Conservation (phyloP, 2,797 vertebrate genomes). For the Ciconia nigra region DNA sequence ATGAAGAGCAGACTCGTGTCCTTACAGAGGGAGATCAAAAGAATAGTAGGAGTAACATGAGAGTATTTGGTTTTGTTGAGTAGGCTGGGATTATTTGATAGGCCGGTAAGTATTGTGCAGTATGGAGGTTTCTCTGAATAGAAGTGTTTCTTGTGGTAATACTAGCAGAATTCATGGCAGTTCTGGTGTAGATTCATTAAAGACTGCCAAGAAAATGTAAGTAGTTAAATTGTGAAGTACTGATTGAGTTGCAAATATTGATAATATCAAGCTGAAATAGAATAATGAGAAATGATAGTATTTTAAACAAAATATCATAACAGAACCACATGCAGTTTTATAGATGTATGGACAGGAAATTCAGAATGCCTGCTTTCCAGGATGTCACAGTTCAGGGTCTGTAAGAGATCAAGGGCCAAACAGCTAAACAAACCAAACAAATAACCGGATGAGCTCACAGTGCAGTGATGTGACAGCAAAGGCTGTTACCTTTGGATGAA, state of each 20-base stretch:
- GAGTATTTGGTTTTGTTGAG: not conserved
- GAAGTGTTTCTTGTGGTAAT: not conserved
- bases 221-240: not conserved
- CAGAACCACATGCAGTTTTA: not conserved
- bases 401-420: not conserved
- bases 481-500: not conserved
- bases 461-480: not conserved
- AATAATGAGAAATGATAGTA: not conserved
- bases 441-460: not conserved
- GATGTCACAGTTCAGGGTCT: not conserved
- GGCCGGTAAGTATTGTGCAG: not conserved
- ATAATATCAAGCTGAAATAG: not conserved
- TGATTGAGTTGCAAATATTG: not conserved
- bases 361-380: not conserved
- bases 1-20: rapidly evolving
- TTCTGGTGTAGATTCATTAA: not conserved
- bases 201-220: not conserved
- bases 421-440: not conserved
- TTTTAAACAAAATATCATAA: not conserved
- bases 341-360: not conserved
- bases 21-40: not conserved
- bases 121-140: not conserved
- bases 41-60: not conserved
- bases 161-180: not conserved
- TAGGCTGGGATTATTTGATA: not conserved